These are phyloP conservation scores for Antechinus stuartii DNA, from an alignment of 2,113 vertebrate species.

Conservation along the genomic window DNA sequence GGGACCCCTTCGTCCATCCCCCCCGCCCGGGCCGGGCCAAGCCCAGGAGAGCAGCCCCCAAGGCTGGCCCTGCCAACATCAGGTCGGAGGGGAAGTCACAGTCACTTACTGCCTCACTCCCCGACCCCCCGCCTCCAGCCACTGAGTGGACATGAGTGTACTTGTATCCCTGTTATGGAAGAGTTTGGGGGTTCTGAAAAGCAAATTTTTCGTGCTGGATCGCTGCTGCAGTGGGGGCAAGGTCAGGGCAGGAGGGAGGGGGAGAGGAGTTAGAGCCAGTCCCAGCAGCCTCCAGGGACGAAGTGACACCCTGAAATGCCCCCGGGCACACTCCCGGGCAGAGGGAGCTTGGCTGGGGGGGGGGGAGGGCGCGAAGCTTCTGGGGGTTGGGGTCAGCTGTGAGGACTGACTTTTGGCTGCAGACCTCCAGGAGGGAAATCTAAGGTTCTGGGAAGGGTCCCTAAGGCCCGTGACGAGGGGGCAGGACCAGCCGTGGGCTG, in stretches of 20 bases:
- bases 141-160: background rate
- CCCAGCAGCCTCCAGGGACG: background rate
- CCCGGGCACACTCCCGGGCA: background rate
- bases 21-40: no score
- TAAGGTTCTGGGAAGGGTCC: background rate
- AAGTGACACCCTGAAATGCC: background rate
- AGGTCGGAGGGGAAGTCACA: no score
- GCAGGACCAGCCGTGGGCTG: no score
- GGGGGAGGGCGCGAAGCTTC: accelerated
- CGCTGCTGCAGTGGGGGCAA: no score
- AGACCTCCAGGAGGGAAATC: background rate
- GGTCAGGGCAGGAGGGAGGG: background rate
- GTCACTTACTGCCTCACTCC: background rate
- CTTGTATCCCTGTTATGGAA: background rate
- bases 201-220: background rate
- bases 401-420: background rate
- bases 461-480: no score
- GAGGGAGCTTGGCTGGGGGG: background rate
- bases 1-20: no score
- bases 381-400: no score
- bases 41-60: no score
- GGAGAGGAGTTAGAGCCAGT: background rate
- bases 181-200: background rate
- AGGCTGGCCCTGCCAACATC: no score
- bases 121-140: background rate